These are phyloP conservation scores for Anser brachyrhynchus DNA, from an alignment of 2,113 vertebrate species.

Conservation along the genomic window DNA sequence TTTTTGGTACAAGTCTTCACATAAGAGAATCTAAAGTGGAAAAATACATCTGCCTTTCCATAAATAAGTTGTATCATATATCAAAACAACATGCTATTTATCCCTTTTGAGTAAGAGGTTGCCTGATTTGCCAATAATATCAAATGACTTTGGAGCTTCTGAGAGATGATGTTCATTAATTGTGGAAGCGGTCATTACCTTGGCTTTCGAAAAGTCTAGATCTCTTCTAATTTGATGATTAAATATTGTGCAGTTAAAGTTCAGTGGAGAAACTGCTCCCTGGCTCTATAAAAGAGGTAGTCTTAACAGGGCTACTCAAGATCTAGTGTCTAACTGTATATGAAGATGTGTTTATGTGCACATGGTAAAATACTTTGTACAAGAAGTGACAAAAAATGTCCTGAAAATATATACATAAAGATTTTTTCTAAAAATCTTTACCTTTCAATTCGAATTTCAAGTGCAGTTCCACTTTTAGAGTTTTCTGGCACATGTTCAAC, in stretches of 20 bases:
- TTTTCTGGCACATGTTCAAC: slow-evolving; percentile 95
- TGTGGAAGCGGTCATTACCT: neutral
- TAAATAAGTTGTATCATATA: neutral
- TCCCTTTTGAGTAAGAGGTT: neutral
- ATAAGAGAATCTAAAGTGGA: neutral
- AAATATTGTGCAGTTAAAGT: neutral
- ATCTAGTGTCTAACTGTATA: neutral
- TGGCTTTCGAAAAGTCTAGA: neutral
- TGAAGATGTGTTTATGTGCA: neutral
- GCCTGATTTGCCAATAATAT: neutral
- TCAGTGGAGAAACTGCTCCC: neutral
- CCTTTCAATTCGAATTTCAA: slow-evolving; percentile 93
- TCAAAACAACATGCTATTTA: neutral
- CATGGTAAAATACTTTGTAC: neutral
- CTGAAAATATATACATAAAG: neutral
- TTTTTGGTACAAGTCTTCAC: neutral
- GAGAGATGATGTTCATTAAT: neutral
- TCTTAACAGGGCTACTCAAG: neutral
- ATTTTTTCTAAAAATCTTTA: slow-evolving; percentile 54
- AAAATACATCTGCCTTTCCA: neutral
- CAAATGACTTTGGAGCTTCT: neutral
- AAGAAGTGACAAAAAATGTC: neutral
- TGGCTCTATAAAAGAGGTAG: neutral
- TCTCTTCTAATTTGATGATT: neutral
- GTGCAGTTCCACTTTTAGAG: slow-evolving; percentile 94